Evolutionary conservation across 1,140 invertebrate species (phyloP).

Genomic region (Leptestheria dahalacensis): DNA sequence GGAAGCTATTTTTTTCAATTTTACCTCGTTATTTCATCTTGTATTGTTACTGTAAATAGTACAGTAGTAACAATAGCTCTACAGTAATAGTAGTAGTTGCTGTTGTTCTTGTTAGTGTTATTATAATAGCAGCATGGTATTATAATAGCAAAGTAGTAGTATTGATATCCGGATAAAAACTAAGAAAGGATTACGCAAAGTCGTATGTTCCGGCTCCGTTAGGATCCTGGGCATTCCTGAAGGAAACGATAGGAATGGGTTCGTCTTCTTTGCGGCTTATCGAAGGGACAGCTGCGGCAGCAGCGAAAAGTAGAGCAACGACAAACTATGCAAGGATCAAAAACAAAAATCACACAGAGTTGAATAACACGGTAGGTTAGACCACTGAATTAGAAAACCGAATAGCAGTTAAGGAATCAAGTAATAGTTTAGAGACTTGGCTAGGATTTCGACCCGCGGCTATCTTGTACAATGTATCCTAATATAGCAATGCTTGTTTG

Average conservation of each 20-base stretch:
- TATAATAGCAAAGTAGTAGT: background rate
- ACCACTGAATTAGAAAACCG: too few relatives aligned
- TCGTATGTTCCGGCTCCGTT: conserved; percentile 6
- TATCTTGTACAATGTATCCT: too few relatives aligned
- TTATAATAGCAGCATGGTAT: background rate
- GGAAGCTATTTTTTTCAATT: background rate
- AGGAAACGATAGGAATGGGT: background rate
- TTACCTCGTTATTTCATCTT: background rate
- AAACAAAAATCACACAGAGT: background rate
- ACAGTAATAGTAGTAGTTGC: too few relatives aligned
- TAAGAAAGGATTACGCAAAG: background rate
- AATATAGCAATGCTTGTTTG: too few relatives aligned
- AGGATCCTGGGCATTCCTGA: background rate
- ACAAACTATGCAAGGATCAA: background rate
- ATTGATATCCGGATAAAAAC: background rate
- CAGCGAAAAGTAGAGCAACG: conserved; percentile 2
- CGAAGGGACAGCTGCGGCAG: background rate
- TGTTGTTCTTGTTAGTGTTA: too few relatives aligned
- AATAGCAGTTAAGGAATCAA: too few relatives aligned
- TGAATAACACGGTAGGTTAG: too few relatives aligned
- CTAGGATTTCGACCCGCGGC: too few relatives aligned
- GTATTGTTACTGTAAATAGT: background rate
- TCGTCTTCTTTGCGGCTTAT: background rate
- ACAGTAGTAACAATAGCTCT: background rate
- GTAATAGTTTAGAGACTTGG: too few relatives aligned